A percentile compares a stretch with the other conserved stretches of the same genome.
Evolutionary conservation across 2,888 invertebrate genomes (phyloP).

Genomic region (Leucophenga montana): DNA sequence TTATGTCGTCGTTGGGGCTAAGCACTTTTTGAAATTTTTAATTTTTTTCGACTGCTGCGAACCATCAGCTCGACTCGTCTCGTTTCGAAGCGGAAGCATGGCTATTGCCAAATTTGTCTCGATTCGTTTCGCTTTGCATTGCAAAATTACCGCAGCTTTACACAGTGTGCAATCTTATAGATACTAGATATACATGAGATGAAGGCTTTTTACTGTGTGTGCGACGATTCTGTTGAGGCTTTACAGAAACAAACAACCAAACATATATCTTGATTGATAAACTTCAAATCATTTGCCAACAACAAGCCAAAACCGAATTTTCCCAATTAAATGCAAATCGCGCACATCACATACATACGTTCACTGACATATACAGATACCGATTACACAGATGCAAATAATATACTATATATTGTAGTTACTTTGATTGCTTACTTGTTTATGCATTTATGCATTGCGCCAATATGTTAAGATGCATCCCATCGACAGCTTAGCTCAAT

Average conservation of each 20-base stretch:
- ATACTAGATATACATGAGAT: no score
- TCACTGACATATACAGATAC: not conserved
- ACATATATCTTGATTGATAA: conserved; percentile 8
- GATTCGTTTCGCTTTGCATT: conserved; percentile 20
- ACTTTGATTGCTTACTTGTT: not conserved
- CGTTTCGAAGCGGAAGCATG: conserved; percentile 10
- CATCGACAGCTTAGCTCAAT: no score
- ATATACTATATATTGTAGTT: not conserved
- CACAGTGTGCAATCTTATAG: no score
- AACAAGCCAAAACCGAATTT: conserved; percentile 8
- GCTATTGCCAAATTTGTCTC: conserved; percentile 23
- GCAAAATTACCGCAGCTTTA: no score
- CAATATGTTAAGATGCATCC: conserved; percentile 1
- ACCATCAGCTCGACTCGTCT: not conserved
- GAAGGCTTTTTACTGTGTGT: no score
- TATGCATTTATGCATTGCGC: conserved; percentile 19
- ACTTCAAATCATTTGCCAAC: conserved; percentile 10
- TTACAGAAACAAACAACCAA: not conserved
- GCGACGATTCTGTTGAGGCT: not conserved
- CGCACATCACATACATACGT: not conserved
- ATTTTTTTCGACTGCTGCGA: not conserved
- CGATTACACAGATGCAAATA: not conserved
- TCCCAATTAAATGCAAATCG: conserved; percentile 12
- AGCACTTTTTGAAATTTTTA: not conserved
- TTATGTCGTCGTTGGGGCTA: conserved; percentile 10